Conservation (phyloP, 2,113 vertebrate genomes). For the Nerophis lumbriciformis region DNA sequence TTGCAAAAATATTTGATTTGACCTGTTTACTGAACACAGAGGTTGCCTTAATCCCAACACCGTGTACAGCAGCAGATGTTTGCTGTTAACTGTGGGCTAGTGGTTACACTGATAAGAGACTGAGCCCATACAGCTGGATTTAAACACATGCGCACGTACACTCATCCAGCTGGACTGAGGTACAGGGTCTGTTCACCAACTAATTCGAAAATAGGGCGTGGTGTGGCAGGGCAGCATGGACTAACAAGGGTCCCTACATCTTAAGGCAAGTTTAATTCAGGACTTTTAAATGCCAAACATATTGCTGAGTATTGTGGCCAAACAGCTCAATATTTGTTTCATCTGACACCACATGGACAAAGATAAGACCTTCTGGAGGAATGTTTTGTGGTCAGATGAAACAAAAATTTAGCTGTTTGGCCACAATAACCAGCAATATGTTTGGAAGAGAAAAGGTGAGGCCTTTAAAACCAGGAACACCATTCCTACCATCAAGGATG, state of each 20-base stretch:
- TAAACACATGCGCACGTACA: constrained; percentile 27
- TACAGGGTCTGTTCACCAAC: constrained; percentile 32
- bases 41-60: constrained; percentile 29
- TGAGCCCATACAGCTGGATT: constrained; percentile 48
- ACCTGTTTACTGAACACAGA: constrained; percentile 21
- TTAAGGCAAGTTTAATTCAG: no score
- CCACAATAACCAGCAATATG: no score
- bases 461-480: no score
- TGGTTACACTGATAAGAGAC: constrained; percentile 67
- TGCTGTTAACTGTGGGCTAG: constrained; percentile 47
- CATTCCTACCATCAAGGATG: no score
- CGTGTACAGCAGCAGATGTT: constrained; percentile 57
- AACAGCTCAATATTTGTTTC: no score
- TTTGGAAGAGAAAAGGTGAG: no score
- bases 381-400: no score
- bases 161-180: constrained; percentile 39
- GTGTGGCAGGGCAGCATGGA: constrained; percentile 4
- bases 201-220: constrained; percentile 50
- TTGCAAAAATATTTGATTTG: constrained; percentile 12
- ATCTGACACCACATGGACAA: no score
- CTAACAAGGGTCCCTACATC: background rate
- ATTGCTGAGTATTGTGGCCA: no score
- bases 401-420: no score
- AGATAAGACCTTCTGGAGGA: no score
- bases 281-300: no score